Conservation (phyloP, 2,797 vertebrate species). For the Phrynocephalus forsythii region DNA sequence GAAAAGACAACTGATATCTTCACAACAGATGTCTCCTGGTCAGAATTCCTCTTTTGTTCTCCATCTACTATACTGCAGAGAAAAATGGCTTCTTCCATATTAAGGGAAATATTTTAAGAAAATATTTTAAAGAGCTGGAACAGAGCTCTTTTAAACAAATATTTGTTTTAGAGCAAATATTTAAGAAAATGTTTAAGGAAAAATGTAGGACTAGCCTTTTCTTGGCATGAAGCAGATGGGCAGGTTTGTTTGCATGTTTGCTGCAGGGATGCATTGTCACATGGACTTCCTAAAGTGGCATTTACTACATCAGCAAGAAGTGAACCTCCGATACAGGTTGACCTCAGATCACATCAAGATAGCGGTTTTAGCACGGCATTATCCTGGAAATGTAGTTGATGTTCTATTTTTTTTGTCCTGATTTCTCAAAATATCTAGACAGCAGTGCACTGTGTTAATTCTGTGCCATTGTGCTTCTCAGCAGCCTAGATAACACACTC, state of each 20-base stretch:
- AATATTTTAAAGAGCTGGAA: too few species aligned
- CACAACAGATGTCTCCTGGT: not conserved
- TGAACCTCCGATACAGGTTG: not conserved
- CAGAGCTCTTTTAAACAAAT: too few species aligned
- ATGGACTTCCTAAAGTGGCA: not conserved
- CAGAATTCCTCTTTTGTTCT: not conserved
- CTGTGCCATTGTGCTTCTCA: conserved; percentile 56
- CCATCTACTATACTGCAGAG: not conserved
- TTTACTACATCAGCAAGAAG: not conserved
- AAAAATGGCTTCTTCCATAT: not conserved
- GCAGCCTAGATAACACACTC: conserved; percentile 55
- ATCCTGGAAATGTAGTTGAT: conserved; percentile 30
- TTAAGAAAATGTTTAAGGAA: too few species aligned
- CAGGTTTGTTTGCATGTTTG: not conserved
- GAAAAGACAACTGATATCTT: not conserved
- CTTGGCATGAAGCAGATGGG: not conserved
- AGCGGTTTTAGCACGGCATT: conserved; percentile 21
- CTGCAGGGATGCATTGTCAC: not conserved
- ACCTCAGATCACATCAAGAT: not conserved
- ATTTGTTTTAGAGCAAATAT: too few species aligned
- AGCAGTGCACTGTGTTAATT: conserved; percentile 36
- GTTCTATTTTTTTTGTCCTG: conserved; percentile 68
- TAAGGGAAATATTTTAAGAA: not conserved
- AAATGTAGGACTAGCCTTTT: not conserved
- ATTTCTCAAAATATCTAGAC: conserved; percentile 69